Evolutionary conservation across 2,888 invertebrate species (phyloP), one percentile per base, ranked within the genome.

Genomic region (Steinernema hermaphroditum): DNA sequence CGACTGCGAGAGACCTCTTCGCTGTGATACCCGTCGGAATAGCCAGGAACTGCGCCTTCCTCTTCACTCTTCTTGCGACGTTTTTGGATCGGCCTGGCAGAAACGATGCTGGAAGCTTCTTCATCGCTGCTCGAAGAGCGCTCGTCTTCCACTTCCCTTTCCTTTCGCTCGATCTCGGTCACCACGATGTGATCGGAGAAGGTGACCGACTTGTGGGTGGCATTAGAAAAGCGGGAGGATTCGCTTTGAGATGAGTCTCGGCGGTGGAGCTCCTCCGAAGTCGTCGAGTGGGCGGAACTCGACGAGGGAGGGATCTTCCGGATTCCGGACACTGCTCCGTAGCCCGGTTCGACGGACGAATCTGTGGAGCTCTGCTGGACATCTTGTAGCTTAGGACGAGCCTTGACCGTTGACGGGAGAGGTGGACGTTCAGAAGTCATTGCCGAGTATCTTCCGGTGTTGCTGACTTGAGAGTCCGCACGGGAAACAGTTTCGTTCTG

Each of bases 241-340:
- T 81, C 79, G 4, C 77, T 77, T 75, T 80, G 72, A n/a, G 78
- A 79, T 0, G 81, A 81, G 49, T 79, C 82, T 24, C 82, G 69
- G 22, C 82, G 62, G 19, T 82, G 80, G 27, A 76, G 62, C 2
- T 62, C 62, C 32, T 62, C 62, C 32, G 62, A 62, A n/a, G 32
- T 62, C 8, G 62, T 29, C 2, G 62, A 32, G 32, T 29, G 16
- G 1, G 62, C 62, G 34, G 62, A 62, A 16, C 62, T 62, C 4
- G 62, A 62, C 14, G 62, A 62, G 19, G 32, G 32, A 24, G 62
- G 32, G 2, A 62, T 2, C 32, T 62, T 62, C 16, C 62, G 62
- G n/a, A 34, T 62, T 12, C 62, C 62, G 1, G 62, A 62, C 16
- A 16, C 27, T 4, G 32, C 16, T 8, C 62, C 16, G 32, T 62